Conservation (phyloP, 2,113 vertebrate genomes). For the Nothobranchius kuhntae region DNA sequence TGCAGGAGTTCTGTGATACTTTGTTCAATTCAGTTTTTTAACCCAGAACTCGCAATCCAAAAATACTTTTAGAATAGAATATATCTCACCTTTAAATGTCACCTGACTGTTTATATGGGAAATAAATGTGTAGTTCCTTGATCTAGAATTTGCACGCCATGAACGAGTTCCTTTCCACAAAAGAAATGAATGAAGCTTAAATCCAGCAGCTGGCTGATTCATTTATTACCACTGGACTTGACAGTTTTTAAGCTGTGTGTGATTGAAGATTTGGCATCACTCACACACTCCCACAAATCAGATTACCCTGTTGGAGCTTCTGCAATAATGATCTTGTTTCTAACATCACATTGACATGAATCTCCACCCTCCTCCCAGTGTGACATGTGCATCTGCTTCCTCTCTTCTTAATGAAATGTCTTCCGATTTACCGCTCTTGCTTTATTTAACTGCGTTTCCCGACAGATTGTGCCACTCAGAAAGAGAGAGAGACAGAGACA, state of each 20-base stretch:
- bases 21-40: not conserved
- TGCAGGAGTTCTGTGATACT: not conserved
- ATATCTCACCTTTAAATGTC: not conserved
- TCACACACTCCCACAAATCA: slow-evolving; percentile 20
- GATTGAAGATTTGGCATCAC: slow-evolving; percentile 1
- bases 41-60: not conserved
- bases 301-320: slow-evolving; percentile 2
- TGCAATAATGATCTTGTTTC: slow-evolving; percentile 25
- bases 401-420: slow-evolving; percentile 4
- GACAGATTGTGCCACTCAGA: slow-evolving; percentile 26
- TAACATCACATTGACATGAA: slow-evolving; percentile 27
- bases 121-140: not conserved
- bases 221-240: not conserved
- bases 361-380: slow-evolving; percentile 10
- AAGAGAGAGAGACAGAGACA: not conserved
- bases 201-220: not conserved
- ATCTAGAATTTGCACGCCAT: not conserved
- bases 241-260: not conserved
- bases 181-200: not conserved
- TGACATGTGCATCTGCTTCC: not conserved
- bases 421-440: slow-evolving; percentile 22
- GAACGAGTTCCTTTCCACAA: not conserved
- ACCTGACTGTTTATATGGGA: not conserved
- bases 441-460: slow-evolving; percentile 23
- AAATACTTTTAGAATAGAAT: not conserved